Conservation (phyloP, 2,888 invertebrate genomes). For the Globia sparganii region DNA sequence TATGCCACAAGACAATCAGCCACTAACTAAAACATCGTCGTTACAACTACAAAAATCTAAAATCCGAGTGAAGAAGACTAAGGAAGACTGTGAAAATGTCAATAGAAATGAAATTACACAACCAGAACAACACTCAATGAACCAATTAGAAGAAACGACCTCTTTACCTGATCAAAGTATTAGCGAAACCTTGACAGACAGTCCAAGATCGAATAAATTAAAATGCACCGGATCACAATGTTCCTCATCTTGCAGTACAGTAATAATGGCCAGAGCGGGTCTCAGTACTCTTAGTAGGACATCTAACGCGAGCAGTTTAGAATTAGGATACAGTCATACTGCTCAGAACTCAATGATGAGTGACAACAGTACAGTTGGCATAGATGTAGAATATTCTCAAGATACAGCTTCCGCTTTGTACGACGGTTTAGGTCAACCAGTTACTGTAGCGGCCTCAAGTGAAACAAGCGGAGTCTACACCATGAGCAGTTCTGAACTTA, state of each 20-base stretch:
- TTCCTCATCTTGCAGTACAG: conserved; percentile 96
- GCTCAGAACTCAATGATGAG: conserved; percentile 95
- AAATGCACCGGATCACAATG: conserved; percentile 95
- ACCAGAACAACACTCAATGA: conserved; percentile 74
- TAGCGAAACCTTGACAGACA: conserved; percentile 89
- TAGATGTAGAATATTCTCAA: conserved; percentile 91
- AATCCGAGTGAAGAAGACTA: conserved; percentile 77
- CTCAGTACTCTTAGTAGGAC: conserved; percentile 91
- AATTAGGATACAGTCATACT: conserved; percentile 96
- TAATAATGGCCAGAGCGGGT: conserved; percentile 92
- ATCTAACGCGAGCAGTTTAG: conserved; percentile 95
- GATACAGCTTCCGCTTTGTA: conserved; percentile 91
- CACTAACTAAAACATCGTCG: conserved; percentile 82
- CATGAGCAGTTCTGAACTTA: conserved; percentile 92
- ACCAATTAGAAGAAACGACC: conserved; percentile 79
- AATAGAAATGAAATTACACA: conserved; percentile 73
- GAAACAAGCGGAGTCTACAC: conserved; percentile 97
- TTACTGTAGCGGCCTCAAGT: conserved; percentile 93
- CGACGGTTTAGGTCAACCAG: conserved; percentile 86
- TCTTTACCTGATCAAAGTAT: conserved; percentile 84
- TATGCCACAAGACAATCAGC: conserved; percentile 78
- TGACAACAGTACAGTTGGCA: conserved; percentile 92
- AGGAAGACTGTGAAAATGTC: conserved; percentile 77
- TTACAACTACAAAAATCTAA: conserved; percentile 83
- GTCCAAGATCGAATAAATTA: conserved; percentile 90